A percentile compares a stretch with the other conserved stretches of the same genome.
phyloP scores from a whole-genome alignment of 2,797 vertebrate genomes.

The Chaetophractus vellerosus region DNA sequence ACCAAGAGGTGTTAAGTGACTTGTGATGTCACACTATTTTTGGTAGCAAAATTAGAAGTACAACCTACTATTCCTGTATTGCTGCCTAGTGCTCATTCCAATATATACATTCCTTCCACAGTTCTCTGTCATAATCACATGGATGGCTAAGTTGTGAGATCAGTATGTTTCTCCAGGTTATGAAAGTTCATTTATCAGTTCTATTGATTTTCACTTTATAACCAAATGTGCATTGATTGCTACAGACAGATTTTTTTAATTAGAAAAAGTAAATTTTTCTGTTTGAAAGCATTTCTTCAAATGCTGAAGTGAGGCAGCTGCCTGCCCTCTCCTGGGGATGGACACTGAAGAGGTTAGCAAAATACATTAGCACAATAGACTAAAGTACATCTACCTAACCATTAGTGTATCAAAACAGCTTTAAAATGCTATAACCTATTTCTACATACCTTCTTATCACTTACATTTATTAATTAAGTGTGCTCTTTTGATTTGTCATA shows the following conservation, averaged over 20 bases:
- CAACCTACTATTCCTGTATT: neutral
- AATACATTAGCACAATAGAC: neutral
- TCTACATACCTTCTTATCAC: neutral
- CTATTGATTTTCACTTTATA: neutral
- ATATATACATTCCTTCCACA: neutral
- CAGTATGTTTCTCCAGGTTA: neutral
- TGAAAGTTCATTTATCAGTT: constrained; percentile 35
- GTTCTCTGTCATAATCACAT: neutral
- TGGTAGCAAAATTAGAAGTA: neutral
- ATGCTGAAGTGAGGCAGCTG: constrained; percentile 18
- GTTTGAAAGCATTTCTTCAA: constrained; percentile 32
- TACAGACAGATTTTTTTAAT: neutral
- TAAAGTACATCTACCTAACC: neutral
- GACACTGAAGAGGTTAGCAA: constrained; percentile 25
- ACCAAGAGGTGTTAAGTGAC: neutral
- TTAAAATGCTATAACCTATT: constrained; percentile 44
- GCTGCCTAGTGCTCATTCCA: neutral
- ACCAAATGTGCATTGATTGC: constrained; percentile 17
- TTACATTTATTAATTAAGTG: constrained; percentile 28
- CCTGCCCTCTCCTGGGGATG: neutral
- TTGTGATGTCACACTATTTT: neutral
- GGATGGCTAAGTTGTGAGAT: neutral
- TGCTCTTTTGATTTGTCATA: constrained; percentile 53
- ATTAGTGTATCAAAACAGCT: constrained; percentile 1
- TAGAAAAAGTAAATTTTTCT: constrained; percentile 49